Base-by-base conservation (phyloP, 2,888 invertebrate species). In the Neuroscelio doddi region DNA sequence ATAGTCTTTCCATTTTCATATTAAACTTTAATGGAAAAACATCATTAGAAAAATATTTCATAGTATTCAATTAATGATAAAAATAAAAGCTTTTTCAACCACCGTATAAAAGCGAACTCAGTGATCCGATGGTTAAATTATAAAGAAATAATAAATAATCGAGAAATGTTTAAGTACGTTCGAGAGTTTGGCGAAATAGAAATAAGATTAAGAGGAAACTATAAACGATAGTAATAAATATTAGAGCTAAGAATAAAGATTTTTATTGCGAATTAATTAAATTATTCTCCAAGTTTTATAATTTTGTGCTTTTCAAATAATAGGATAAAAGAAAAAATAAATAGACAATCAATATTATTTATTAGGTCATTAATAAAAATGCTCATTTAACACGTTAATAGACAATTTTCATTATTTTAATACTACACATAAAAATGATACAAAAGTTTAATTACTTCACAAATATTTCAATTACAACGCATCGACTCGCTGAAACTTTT, bases 201-300 rank as follows among this genome's bases (percentile, higher is more conserved):
- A 10, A n/a, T 5, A 39, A 24, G 24, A 10, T 10, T 24, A 39
- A 39, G 39, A 24, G 24, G 21, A 39, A 9, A 1, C 7, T 29
- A 15, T 39, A 50, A 50, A 10, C 24, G 50, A 26, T 17, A 56
- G 56, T 56, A 51, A 42, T 56, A 56, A 57, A 46, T 45, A 41
- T 8, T 49, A 57, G 50, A 45, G 21, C 14, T 55, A 62, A 53
- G 52, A 12, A 32, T n/a, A 32, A 8, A 32, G 9, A 8, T 32
- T 9, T 32, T 2, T 10, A 32, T 32, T 26, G 26, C 10, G 42
- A 42, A 24, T 12, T 26, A 21, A 42, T 42, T 24, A 2, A 15
- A 27, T 12, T 27, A 16, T 27, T 30, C n/a, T n/a, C 21, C 21
- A 21, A 2, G 21, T 21, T 21, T 39, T 10, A 10, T 17, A 8